phyloP scores from a whole-genome alignment of 2,888 invertebrate species.

The Petrolisthes manimaculis region DNA sequence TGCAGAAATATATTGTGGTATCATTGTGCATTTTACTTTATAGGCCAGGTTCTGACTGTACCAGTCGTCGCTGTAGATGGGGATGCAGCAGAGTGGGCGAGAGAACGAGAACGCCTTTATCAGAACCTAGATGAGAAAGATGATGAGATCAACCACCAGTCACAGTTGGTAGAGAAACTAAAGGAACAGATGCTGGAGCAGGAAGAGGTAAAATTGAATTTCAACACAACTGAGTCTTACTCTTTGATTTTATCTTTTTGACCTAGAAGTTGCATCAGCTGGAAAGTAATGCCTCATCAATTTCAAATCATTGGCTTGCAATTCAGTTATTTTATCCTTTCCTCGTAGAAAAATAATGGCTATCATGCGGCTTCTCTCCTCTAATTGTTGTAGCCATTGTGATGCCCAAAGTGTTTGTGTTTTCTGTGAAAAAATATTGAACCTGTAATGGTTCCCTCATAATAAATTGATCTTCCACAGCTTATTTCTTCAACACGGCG shows the following conservation, averaged over 20 bases:
- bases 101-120: slow-evolving; percentile 92
- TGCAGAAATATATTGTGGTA: neutral
- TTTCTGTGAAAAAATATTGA: no score
- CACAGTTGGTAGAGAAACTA: slow-evolving; percentile 95
- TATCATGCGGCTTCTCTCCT: neutral
- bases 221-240: no score
- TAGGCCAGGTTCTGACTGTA: slow-evolving; percentile 46
- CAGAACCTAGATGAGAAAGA: slow-evolving; percentile 99
- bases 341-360: neutral
- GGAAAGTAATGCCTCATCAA: no score
- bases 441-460: no score
- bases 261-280: no score
- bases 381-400: neutral
- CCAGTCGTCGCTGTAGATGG: slow-evolving; percentile 77
- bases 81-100: slow-evolving; percentile 85
- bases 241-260: no score
- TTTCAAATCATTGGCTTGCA: no score
- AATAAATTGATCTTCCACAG: slow-evolving; percentile 45
- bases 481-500: slow-evolving; percentile 78
- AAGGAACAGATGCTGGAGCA: slow-evolving; percentile 98
- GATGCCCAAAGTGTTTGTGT: neutral
- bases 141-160: slow-evolving; percentile 98
- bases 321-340: no score
- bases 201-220: slow-evolving; percentile 77
- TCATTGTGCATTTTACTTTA: neutral